Percentiles rank a stretch among this genome's conserved stretches.
These are phyloP conservation scores for Brachypalpus laphriformis DNA, from an alignment of 2,888 invertebrate species.

Conservation along the genomic window DNA sequence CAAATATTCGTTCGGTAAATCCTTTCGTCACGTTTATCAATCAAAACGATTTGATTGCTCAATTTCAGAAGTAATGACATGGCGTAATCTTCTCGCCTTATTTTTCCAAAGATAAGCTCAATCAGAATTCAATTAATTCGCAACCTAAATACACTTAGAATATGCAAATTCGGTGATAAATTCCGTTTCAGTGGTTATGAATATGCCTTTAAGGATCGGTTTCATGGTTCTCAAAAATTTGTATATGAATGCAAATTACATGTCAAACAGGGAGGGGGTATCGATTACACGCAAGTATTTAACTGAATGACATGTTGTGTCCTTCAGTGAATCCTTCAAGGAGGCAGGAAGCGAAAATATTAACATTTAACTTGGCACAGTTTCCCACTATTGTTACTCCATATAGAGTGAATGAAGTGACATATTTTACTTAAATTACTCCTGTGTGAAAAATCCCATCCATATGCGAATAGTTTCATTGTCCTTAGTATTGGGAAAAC, in stretches of 20 bases:
- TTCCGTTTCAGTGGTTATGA: constrained; percentile 53
- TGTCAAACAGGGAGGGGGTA: constrained; percentile 63
- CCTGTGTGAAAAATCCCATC: constrained; percentile 1
- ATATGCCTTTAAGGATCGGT: constrained; percentile 58
- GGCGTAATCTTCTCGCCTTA: constrained; percentile 21
- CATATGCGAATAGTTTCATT: constrained; percentile 28
- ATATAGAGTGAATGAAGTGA: background rate
- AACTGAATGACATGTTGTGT: constrained; percentile 62
- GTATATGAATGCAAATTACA: constrained; percentile 56
- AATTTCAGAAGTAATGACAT: constrained; percentile 47
- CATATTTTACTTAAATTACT: background rate
- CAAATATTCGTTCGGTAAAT: constrained; percentile 29
- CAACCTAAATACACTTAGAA: constrained; percentile 27
- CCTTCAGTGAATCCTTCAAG: constrained; percentile 45
- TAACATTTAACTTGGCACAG: constrained; percentile 56
- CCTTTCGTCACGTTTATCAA: constrained; percentile 63
- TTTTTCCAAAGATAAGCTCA: background rate
- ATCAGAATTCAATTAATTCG: constrained; percentile 39
- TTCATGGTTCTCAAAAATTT: constrained; percentile 44
- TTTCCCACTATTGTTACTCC: constrained; percentile 55
- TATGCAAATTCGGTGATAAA: constrained; percentile 58
- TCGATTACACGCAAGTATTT: constrained; percentile 61
- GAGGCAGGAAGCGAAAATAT: constrained; percentile 45
- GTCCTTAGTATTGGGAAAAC: constrained; percentile 35
- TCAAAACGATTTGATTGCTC: constrained; percentile 53